These are phyloP conservation scores for Odontocolon sp. DNA, from an alignment of 2,888 invertebrate genomes.

Conservation along the genomic window DNA sequence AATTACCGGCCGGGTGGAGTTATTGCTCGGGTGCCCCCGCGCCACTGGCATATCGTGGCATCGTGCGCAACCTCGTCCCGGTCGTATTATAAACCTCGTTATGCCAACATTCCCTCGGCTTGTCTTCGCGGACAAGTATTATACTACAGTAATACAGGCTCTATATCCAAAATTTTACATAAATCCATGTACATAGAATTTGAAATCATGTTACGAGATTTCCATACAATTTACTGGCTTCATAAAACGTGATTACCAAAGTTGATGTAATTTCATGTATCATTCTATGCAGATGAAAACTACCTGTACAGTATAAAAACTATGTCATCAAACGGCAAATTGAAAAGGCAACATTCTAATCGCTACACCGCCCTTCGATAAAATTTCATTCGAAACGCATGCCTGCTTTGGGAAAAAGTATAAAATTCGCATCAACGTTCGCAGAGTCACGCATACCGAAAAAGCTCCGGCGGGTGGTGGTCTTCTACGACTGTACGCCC, in stretches of 20 bases:
- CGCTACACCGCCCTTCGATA: too few relatives aligned
- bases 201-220: too few relatives aligned
- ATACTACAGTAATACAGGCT: not conserved
- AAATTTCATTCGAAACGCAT: not conserved
- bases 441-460: not conserved
- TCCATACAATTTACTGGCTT: too few relatives aligned
- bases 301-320: too few relatives aligned
- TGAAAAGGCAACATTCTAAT: too few relatives aligned
- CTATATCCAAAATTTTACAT: too few relatives aligned
- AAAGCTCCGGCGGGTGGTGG: not conserved
- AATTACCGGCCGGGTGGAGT: constrained; percentile 75
- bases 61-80: constrained; percentile 36
- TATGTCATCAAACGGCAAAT: too few relatives aligned
- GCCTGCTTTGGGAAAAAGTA: not conserved
- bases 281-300: too few relatives aligned
- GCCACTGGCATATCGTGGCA: constrained; percentile 56
- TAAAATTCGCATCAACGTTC: not conserved
- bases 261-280: too few relatives aligned
- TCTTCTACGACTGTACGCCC: not conserved
- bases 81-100: constrained; percentile 67
- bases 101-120: constrained; percentile 58
- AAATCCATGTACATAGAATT: too few relatives aligned
- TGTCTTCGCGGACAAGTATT: constrained; percentile 58
- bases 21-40: constrained; percentile 68
- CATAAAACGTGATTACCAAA: too few relatives aligned